Evolutionary conservation across 2,797 vertebrate species (phyloP).

Genomic region (Scomberomorus guttatus): DNA sequence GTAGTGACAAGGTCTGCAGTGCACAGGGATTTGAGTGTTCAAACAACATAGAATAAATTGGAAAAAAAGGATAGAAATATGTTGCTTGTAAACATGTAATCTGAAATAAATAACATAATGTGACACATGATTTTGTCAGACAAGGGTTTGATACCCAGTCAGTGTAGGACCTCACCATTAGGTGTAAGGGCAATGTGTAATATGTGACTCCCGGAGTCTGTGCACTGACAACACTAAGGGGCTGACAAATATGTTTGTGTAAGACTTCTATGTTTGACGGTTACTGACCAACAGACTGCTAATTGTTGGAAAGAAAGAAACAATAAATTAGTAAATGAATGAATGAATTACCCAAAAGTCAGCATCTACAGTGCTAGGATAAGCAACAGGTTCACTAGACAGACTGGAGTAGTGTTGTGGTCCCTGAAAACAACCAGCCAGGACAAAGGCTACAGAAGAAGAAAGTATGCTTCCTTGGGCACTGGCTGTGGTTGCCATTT

Average conservation of each 20-base stretch:
- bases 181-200: background rate
- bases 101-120: too few species aligned
- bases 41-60: too few species aligned
- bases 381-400: conserved; percentile 28
- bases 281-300: background rate
- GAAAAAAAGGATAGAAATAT: too few species aligned
- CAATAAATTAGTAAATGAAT: background rate
- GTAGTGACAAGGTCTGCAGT: too few species aligned
- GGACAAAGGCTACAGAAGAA: conserved; percentile 17
- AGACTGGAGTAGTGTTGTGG: background rate
- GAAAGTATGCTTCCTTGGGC: conserved; percentile 27
- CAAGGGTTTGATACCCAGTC: background rate
- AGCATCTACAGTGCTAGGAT: background rate
- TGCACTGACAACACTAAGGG: too few species aligned
- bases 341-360: background rate
- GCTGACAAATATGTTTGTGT: background rate
- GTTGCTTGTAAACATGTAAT: too few species aligned
- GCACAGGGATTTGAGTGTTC: too few species aligned
- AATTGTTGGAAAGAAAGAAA: background rate
- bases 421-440: conserved; percentile 7
- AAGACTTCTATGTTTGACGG: background rate
- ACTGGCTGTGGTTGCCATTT: conserved; percentile 55
- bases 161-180: background rate
- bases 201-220: background rate
- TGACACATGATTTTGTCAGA: background rate